phyloP scores from a whole-genome alignment of 2,797 vertebrate genomes.

The Scyliorhinus canicula region DNA sequence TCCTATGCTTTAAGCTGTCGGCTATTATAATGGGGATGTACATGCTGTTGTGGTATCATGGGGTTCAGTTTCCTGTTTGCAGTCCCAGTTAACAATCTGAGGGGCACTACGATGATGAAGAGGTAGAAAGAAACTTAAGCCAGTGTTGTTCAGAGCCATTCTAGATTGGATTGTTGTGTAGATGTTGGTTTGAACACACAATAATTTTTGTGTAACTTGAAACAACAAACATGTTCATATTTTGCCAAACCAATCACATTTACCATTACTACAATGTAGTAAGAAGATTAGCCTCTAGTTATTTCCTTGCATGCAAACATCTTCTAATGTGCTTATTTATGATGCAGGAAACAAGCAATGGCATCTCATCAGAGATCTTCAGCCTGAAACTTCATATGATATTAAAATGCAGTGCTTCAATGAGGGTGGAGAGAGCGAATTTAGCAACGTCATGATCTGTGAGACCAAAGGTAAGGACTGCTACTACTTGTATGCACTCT shows the following conservation, averaged over 20 bases:
- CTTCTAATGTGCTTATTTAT: not conserved
- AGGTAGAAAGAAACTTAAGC: not conserved
- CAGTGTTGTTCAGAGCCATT: not conserved
- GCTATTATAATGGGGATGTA: not conserved
- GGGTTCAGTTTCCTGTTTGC: not conserved
- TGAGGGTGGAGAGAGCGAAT: slow-evolving; percentile 82
- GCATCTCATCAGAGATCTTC: slow-evolving; percentile 86
- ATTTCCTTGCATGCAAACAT: not conserved
- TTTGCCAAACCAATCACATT: not conserved
- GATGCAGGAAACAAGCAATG: slow-evolving; percentile 75
- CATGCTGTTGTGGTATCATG: not conserved
- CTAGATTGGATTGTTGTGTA: not conserved
- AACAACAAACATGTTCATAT: not conserved
- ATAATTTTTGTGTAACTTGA: not conserved
- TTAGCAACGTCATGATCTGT: slow-evolving; percentile 96
- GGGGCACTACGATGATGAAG: not conserved
- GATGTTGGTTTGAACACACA: not conserved
- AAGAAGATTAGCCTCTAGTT: not conserved
- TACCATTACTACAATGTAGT: not conserved
- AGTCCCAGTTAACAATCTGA: not conserved
- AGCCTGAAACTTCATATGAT: slow-evolving; percentile 88
- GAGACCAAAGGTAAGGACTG: slow-evolving; percentile 84
- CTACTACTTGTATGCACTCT: not conserved
- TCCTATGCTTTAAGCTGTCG: not conserved
- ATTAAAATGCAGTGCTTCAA: slow-evolving; percentile 97